Percentiles rank a stretch among this genome's conserved stretches.
Evolutionary conservation across 2,888 invertebrate genomes (phyloP).

Genomic region (Tridacna gigas): DNA sequence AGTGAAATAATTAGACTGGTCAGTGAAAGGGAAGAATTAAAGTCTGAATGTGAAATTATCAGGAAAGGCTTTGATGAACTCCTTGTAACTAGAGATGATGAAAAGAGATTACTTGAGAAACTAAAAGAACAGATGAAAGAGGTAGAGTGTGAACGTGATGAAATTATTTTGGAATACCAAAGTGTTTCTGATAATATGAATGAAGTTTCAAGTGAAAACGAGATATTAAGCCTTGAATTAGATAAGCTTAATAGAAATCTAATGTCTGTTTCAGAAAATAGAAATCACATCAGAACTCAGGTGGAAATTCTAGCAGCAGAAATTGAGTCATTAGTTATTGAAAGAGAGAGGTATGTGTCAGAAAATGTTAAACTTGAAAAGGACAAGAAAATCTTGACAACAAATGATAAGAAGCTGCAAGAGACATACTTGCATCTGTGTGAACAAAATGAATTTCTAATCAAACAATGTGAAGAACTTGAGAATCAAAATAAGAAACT

Average conservation of each 20-base stretch:
- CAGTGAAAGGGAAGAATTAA: constrained; percentile 38
- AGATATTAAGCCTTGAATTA: constrained; percentile 46
- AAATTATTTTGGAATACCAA: constrained; percentile 40
- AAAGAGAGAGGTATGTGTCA: constrained; percentile 26
- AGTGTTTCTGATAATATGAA: constrained; percentile 40
- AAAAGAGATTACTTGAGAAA: constrained; percentile 18
- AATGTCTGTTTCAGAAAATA: constrained; percentile 54
- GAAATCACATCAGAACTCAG: constrained; percentile 58
- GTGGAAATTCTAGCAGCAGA: constrained; percentile 61
- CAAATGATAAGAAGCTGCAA: constrained; percentile 1
- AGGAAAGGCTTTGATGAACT: constrained; percentile 36
- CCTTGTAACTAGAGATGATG: constrained; percentile 19
- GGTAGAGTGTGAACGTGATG: constrained; percentile 30
- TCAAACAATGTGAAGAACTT: constrained; percentile 29
- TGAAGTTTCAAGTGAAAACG: constrained; percentile 31
- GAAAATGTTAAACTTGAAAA: constrained; percentile 22
- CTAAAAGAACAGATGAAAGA: constrained; percentile 31
- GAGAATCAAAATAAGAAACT: constrained; percentile 16
- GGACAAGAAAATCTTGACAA: constrained; percentile 19
- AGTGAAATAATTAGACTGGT: constrained; percentile 9
- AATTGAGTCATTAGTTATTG: constrained; percentile 35
- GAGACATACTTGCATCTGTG: constrained; percentile 4
- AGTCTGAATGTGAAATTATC: constrained; percentile 25
- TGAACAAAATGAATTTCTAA: constrained; percentile 4
- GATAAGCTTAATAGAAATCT: constrained; percentile 43